Conservation (phyloP, 2,113 vertebrate genomes). For the Cettia cetti region DNA sequence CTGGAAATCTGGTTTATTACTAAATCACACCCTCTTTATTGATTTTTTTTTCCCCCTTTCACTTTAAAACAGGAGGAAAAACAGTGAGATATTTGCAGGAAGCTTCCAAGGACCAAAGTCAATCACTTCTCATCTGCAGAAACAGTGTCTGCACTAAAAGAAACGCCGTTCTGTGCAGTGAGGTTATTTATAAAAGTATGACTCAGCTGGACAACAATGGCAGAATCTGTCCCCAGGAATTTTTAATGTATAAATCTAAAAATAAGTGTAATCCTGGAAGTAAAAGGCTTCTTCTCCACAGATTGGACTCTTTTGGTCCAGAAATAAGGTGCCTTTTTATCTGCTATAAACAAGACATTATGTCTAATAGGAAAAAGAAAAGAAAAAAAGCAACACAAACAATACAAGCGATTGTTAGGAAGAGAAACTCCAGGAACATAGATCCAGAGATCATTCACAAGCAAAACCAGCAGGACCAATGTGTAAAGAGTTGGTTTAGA, state of each 20-base stretch:
- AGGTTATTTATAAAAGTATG: neutral
- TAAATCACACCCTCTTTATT: neutral
- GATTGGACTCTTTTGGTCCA: neutral
- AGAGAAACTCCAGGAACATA: neutral
- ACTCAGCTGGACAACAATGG: neutral
- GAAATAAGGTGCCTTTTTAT: neutral
- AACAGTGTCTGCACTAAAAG: neutral
- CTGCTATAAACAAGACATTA: neutral
- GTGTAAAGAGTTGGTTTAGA: neutral
- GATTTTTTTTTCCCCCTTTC: neutral
- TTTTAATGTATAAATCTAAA: neutral
- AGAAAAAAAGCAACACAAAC: neutral
- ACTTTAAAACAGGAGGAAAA: neutral
- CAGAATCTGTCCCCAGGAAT: neutral
- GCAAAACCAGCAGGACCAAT: neutral
- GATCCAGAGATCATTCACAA: neutral
- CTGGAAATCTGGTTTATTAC: neutral
- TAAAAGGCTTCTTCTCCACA: neutral
- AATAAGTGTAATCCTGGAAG: neutral
- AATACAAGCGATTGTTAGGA: rapidly evolving
- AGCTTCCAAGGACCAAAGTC: neutral
- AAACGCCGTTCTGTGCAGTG: neutral
- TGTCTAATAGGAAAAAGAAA: neutral
- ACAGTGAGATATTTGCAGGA: neutral
- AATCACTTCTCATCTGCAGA: neutral